Base-by-base conservation (phyloP, 2,113 vertebrate genomes). In the Coturnix japonica region DNA sequence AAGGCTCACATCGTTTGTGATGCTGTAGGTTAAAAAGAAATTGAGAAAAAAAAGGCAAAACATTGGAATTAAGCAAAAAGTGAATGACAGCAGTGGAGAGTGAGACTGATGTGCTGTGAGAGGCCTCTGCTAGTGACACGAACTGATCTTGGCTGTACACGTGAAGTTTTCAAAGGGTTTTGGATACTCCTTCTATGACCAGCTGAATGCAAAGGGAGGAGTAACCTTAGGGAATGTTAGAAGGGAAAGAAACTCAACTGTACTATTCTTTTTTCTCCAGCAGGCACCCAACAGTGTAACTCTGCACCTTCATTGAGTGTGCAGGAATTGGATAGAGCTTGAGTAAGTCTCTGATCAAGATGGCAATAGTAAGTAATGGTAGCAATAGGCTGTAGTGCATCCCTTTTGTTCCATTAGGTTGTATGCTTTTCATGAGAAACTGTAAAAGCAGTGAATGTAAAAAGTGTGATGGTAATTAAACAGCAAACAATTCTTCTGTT, bases 81-180 rank as follows among this genome's bases (percentile, higher is more conserved):
- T 65, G 39, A 84, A 35, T 51, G 11, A 23, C 21, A 30, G 31
- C 59, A 77, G 17, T 49, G 46, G 61, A 84, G 33, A 76, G 22
- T 59, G 84, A 79, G 59, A 70, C 28, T 59, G 23, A 71, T 74
- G 67, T 81, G 54, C 59, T 82, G 28, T 21, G 66, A 85, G 92
- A 73, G 51, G 59, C 49, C 28, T 54, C 49, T 92, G 26, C 9
- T 73, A 47, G 35, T 63, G 81, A 77, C 75, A 59, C 43, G 15
- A 81, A n/a, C 6, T 82, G 59, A 89, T 87, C 67, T 82, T 39
- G 85, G 19, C 67, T 81, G 44, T 5, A 1, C 78, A 43, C 49
- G 37, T 85, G 56, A 82, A 74, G 30, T 56, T 93, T 91, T 78
- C n/a, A 53, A 53, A 82, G 67, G 37, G 39, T 77, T 93, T 87